Evolutionary conservation across 1,140 invertebrate species (phyloP).

Genomic region (Drosophila hydei): DNA sequence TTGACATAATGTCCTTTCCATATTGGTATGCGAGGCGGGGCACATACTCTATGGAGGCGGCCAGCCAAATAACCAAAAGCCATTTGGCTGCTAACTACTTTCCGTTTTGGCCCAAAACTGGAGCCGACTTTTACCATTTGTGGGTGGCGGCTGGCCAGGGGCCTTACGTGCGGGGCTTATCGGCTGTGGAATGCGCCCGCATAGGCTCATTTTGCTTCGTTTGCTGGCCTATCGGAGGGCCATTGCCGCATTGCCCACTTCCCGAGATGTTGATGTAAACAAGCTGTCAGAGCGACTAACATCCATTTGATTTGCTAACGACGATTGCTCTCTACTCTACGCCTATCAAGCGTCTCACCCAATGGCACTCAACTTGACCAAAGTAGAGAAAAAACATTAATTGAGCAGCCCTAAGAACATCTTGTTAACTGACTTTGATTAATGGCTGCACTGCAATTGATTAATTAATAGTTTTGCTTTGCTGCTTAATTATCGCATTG

Average conservation of each 20-base stretch:
- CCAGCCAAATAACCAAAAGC: constrained; percentile 43
- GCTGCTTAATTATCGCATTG: not conserved
- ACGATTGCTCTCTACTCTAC: constrained; percentile 40
- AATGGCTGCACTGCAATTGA: not conserved
- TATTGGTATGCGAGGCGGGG: constrained; percentile 3
- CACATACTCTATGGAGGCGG: constrained; percentile 17
- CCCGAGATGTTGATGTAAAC: constrained; percentile 63
- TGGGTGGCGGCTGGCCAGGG: not conserved
- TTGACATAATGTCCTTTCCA: constrained; percentile 38
- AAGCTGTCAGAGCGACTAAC: constrained; percentile 68
- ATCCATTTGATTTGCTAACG: constrained; percentile 64
- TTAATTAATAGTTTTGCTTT: not conserved
- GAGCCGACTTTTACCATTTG: not conserved
- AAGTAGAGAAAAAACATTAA: constrained; percentile 11
- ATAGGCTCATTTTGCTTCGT: constrained; percentile 45
- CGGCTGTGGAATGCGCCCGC: constrained; percentile 21
- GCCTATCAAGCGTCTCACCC: not conserved
- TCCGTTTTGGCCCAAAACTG: constrained; percentile 18
- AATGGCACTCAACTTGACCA: constrained; percentile 3
- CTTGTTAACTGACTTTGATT: constrained; percentile 21
- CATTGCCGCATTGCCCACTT: constrained; percentile 25
- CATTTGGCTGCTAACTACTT: constrained; percentile 64
- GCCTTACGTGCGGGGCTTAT: constrained; percentile 12
- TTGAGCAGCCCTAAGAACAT: constrained; percentile 11
- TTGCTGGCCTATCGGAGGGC: constrained; percentile 27